Evolutionary conservation across 2,113 vertebrate species (phyloP).

Genomic region (Campylomormyrus numenius): DNA sequence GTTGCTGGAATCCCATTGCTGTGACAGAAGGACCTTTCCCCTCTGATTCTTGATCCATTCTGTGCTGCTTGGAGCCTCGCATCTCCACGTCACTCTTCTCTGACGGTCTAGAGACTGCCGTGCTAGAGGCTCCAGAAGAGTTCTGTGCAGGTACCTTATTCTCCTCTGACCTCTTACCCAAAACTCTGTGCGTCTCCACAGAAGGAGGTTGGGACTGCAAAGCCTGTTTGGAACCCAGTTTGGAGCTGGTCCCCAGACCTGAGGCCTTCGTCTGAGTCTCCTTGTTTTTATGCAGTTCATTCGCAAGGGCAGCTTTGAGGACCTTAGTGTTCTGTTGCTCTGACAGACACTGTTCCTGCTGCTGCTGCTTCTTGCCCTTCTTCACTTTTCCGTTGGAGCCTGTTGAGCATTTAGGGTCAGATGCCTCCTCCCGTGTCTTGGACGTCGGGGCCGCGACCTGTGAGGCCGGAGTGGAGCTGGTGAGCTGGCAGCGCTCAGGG

Average conservation of each 20-base stretch:
- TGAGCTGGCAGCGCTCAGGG: slow-evolving; percentile 62
- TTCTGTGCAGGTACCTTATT: slow-evolving; percentile 52
- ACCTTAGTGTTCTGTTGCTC: slow-evolving; percentile 52
- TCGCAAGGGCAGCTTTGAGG: slow-evolving; percentile 53
- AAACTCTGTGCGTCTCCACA: slow-evolving; percentile 45
- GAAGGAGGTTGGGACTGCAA: slow-evolving; percentile 36
- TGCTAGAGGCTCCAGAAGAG: slow-evolving; percentile 42
- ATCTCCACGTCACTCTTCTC: slow-evolving; percentile 64
- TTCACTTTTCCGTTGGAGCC: slow-evolving; percentile 61
- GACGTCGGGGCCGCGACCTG: slow-evolving; percentile 40
- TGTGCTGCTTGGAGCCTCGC: slow-evolving; percentile 25
- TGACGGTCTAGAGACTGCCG: slow-evolving; percentile 40
- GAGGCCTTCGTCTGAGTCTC: slow-evolving; percentile 44
- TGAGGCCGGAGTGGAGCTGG: slow-evolving; percentile 45
- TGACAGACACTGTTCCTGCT: slow-evolving; percentile 56
- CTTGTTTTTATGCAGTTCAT: slow-evolving; percentile 56
- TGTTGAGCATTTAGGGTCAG: slow-evolving; percentile 48
- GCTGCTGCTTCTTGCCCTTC: slow-evolving; percentile 78
- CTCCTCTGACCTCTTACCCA: slow-evolving; percentile 55
- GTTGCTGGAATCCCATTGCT: slow-evolving; percentile 61
- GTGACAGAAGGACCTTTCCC: slow-evolving; percentile 37
- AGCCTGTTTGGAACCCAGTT: slow-evolving; percentile 44
- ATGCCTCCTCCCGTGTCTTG: slow-evolving; percentile 56
- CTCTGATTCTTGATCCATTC: slow-evolving; percentile 52
- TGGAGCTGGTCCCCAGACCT: slow-evolving; percentile 42